Percentiles rank a stretch among this genome's conserved stretches.
phyloP scores from a whole-genome alignment of 1,140 invertebrate genomes.

The Archivesica marissinica region DNA sequence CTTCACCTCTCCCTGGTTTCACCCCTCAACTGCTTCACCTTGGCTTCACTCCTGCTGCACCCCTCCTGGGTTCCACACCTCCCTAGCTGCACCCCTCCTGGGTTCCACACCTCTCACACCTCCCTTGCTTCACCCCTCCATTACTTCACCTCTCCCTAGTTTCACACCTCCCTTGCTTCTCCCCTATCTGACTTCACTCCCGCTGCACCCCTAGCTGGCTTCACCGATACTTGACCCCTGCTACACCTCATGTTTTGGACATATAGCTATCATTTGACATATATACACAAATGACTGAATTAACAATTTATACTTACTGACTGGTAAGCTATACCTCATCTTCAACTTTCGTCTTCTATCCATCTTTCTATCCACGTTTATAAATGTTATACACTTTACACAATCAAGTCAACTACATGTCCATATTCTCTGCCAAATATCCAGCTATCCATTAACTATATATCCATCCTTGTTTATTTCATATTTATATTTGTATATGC shows the following conservation, averaged over 20 bases:
- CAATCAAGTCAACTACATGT: background rate
- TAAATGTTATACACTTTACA: background rate
- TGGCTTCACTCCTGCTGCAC: too few relatives aligned
- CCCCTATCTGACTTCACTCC: too few relatives aligned
- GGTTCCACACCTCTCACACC: background rate
- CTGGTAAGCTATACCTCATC: slow-evolving; percentile 16
- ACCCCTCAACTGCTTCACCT: background rate
- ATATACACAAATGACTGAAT: background rate
- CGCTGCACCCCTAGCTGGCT: too few relatives aligned
- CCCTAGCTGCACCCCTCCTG: too few relatives aligned
- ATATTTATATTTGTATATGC: too few relatives aligned
- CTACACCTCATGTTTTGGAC: too few relatives aligned
- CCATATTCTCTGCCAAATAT: background rate
- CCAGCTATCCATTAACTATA: too few relatives aligned
- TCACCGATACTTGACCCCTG: too few relatives aligned
- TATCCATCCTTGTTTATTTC: too few relatives aligned
- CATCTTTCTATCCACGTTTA: background rate
- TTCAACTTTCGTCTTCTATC: slow-evolving; percentile 13
- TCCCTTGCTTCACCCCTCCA: background rate
- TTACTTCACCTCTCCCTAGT: background rate
- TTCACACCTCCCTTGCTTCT: background rate
- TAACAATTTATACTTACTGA: slow-evolving; percentile 15
- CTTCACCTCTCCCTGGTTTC: background rate
- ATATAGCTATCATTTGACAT: background rate
- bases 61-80: too few relatives aligned